Evolutionary conservation across 2,888 invertebrate genomes (phyloP).

Genomic region (Ennomos quercinarius): DNA sequence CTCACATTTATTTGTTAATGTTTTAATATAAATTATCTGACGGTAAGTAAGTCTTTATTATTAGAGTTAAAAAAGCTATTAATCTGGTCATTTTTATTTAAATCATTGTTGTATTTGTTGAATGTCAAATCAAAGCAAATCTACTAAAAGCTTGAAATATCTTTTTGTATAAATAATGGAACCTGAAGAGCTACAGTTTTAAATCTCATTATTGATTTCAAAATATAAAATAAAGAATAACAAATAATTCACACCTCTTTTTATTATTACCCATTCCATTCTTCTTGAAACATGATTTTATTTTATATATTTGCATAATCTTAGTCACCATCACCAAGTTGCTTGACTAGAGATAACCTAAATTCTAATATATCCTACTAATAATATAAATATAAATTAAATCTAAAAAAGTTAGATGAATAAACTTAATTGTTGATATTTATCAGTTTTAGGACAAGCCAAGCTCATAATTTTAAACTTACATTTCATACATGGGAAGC

Average conservation of each 20-base stretch:
- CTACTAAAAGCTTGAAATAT: constrained; percentile 78
- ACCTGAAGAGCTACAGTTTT: constrained; percentile 77
- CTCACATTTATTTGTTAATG: constrained; percentile 82
- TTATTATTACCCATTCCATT: constrained; percentile 6
- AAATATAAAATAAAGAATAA: constrained; percentile 81
- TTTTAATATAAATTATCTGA: constrained; percentile 80
- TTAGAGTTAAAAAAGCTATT: constrained; percentile 80
- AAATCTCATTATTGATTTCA: constrained; percentile 83
- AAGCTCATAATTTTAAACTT: no score
- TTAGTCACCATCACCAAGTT: no score
- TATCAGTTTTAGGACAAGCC: no score
- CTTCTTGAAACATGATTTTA: no score
- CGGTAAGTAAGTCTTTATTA: constrained; percentile 79
- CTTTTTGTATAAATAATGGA: constrained; percentile 76
- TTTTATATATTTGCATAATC: no score
- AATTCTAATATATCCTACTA: no score
- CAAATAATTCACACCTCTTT: constrained; percentile 60
- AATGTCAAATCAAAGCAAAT: constrained; percentile 78
- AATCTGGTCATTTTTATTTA: constrained; percentile 86
- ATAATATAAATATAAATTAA: no score
- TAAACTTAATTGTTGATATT: no score
- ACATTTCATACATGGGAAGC: no score
- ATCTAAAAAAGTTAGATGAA: no score
- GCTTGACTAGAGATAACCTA: no score
- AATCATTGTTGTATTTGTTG: constrained; percentile 84